phyloP scores from a whole-genome alignment of 2,797 vertebrate species.

The Myotis findleyi region DNA sequence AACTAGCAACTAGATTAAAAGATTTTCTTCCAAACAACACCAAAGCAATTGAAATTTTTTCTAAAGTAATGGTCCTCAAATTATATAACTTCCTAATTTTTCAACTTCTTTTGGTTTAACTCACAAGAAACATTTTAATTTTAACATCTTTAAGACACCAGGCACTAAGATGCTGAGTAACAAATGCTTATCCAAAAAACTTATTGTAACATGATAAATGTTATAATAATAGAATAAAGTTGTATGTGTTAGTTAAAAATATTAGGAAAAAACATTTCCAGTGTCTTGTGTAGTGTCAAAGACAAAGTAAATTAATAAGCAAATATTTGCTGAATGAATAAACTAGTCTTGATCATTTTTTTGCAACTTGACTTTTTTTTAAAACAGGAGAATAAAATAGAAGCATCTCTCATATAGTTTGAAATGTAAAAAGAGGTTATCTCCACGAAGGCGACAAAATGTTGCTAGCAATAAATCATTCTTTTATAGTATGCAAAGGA shows the following conservation, averaged over 20 bases:
- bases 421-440: slow-evolving; percentile 57
- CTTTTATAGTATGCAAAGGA: slow-evolving; percentile 51
- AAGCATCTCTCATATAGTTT: slow-evolving; percentile 6
- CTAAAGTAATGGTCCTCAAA: neutral
- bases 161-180: neutral
- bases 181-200: neutral
- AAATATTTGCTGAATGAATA: slow-evolving; percentile 22
- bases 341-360: neutral
- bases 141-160: neutral
- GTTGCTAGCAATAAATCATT: slow-evolving; percentile 56
- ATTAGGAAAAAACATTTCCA: neutral
- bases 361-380: neutral
- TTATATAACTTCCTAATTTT: neutral
- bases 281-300: neutral
- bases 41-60: slow-evolving; percentile 39
- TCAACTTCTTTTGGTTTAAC: slow-evolving; percentile 4
- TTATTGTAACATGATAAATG: neutral
- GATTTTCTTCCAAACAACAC: neutral
- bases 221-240: neutral
- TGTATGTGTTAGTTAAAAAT: slow-evolving; percentile 37
- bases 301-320: neutral
- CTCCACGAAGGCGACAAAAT: slow-evolving; percentile 53
- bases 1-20: slow-evolving; percentile 14
- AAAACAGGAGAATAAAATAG: neutral
- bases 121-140: neutral